A percentile compares a stretch with the other conserved stretches of the same genome.
Evolutionary conservation across 1,140 invertebrate genomes (phyloP).

Genomic region (Phymorhynchus buccinoides): DNA sequence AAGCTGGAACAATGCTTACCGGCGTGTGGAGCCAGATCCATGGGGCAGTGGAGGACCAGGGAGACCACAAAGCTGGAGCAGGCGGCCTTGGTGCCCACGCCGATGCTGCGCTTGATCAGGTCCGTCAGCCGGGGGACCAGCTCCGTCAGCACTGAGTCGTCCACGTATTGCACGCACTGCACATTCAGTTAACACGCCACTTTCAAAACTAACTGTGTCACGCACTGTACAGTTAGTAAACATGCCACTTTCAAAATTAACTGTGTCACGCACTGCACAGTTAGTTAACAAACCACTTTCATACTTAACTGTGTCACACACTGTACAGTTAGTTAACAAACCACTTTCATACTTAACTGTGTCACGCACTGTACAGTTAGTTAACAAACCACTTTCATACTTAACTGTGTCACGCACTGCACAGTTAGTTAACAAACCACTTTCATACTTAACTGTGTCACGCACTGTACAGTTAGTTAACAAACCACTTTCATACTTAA

Average conservation of each 20-base stretch:
- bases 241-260: neutral
- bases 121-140: constrained; percentile 87
- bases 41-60: constrained; percentile 78
- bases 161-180: constrained; percentile 88
- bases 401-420: no score
- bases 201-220: neutral
- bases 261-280: constrained; percentile 24
- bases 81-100: constrained; percentile 88
- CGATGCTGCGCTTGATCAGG: constrained; percentile 84
- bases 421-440: no score
- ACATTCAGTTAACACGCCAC: constrained; percentile 48
- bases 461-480: no score
- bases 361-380: no score
- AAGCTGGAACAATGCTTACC: constrained; percentile 79
- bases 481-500: no score
- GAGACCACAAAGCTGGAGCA: constrained; percentile 88
- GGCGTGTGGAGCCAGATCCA: constrained; percentile 79
- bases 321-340: no score
- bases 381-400: no score
- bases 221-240: neutral
- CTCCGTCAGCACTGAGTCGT: constrained; percentile 82
- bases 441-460: no score
- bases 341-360: no score
- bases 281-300: no score
- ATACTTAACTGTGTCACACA: no score